phyloP scores from a whole-genome alignment of 2,113 vertebrate species.

The Dasypus novemcinctus region DNA sequence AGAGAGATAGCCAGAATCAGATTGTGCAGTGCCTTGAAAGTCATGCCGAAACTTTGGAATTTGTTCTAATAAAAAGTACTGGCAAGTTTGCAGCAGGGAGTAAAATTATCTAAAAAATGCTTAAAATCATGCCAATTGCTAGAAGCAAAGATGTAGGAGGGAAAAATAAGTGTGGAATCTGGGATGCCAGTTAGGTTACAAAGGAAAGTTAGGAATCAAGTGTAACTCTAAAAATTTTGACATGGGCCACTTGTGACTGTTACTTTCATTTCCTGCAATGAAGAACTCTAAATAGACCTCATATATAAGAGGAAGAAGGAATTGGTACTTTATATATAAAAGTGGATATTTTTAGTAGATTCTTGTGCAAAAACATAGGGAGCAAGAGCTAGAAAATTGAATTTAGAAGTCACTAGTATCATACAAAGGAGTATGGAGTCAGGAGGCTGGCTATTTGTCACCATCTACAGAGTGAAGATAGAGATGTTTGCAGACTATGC shows the following conservation, averaged over 20 bases:
- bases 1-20: not conserved
- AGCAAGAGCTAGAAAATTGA: not conserved
- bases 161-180: rapidly evolving
- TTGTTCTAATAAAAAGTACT: not conserved
- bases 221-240: not conserved
- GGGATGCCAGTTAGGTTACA: not conserved
- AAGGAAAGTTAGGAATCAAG: not conserved
- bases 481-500: not conserved
- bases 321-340: not conserved
- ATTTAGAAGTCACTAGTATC: not conserved
- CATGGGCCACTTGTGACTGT: no score
- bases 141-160: not conserved
- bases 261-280: not conserved
- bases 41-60: not conserved
- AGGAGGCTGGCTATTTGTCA: not conserved
- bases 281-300: not conserved
- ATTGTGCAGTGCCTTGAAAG: not conserved
- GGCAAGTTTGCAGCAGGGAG: not conserved
- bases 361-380: not conserved
- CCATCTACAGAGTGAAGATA: not conserved
- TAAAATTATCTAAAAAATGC: not conserved
- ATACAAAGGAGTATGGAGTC: not conserved
- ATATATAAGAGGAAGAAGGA: not conserved
- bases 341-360: not conserved
- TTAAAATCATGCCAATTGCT: not conserved